phyloP scores from a whole-genome alignment of 2,888 invertebrate species.

The Luperina testacea region DNA sequence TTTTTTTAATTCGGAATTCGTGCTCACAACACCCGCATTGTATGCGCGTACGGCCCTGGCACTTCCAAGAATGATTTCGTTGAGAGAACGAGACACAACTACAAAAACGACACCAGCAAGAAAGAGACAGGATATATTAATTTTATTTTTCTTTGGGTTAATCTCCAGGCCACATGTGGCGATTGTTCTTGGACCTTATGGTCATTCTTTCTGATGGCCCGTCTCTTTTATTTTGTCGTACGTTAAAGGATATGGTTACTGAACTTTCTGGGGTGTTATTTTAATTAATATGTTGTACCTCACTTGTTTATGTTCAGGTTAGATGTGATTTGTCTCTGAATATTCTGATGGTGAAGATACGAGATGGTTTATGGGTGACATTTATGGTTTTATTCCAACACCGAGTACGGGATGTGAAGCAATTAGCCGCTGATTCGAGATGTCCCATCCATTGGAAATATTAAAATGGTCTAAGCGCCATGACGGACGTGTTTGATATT shows the following conservation, averaged over 20 bases:
- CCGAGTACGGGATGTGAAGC: conserved; percentile 47
- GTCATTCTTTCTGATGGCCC: conserved; percentile 82
- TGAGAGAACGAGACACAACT: conserved; percentile 72
- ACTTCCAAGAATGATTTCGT: conserved; percentile 89
- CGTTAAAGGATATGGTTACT: conserved; percentile 76
- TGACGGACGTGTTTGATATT: conserved; percentile 20
- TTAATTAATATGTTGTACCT: conserved; percentile 85
- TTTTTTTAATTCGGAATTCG: conserved; percentile 83
- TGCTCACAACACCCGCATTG: conserved; percentile 89
- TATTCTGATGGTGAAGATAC: conserved; percentile 63
- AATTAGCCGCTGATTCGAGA: conserved; percentile 39
- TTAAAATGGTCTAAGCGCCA: conserved; percentile 24
- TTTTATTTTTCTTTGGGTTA: conserved; percentile 88
- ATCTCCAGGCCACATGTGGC: conserved; percentile 90
- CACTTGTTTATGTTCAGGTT: conserved; percentile 69
- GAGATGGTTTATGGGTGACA: conserved; percentile 57
- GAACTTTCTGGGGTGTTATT: conserved; percentile 84
- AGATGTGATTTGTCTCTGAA: conserved; percentile 66
- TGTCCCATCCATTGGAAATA: conserved; percentile 44
- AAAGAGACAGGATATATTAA: conserved; percentile 78
- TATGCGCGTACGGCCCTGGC: conserved; percentile 83
- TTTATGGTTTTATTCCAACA: conserved; percentile 51
- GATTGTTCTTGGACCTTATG: conserved; percentile 89
- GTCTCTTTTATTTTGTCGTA: conserved; percentile 71
- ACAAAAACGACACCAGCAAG: conserved; percentile 63